Conservation (phyloP, 2,888 invertebrate genomes). For the Beris chalybata region DNA sequence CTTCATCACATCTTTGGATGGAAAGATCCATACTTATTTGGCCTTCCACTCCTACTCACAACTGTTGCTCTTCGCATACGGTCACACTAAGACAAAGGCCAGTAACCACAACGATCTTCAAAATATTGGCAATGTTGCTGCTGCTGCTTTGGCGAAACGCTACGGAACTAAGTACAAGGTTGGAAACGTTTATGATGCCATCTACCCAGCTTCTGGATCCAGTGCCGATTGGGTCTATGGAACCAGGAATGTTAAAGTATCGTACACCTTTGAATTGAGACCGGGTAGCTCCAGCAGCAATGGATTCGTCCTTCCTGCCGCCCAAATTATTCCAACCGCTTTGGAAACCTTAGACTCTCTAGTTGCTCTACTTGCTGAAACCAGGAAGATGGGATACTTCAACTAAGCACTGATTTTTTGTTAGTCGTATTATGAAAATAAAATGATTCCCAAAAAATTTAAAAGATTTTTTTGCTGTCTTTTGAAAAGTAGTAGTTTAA, state of each 20-base stretch:
- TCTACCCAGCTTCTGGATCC: conserved; percentile 66
- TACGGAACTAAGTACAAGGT: conserved; percentile 65
- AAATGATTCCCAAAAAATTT: too few species aligned
- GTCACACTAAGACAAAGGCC: conserved; percentile 62
- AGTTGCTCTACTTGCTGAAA: conserved; percentile 54
- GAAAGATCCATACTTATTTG: conserved; percentile 64
- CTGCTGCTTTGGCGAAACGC: conserved; percentile 56
- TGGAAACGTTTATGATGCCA: conserved; percentile 62
- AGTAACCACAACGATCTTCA: conserved; percentile 61
- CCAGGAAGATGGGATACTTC: conserved; percentile 43
- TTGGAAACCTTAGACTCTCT: conserved; percentile 64
- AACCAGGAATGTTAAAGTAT: conserved; percentile 64
- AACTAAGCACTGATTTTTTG: too few species aligned
- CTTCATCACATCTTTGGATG: conserved; percentile 60
- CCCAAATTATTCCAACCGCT: conserved; percentile 67
- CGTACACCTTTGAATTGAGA: conserved; percentile 67
- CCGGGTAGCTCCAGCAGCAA: conserved; percentile 52
- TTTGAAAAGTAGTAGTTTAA: too few species aligned
- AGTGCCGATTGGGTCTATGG: conserved; percentile 78
- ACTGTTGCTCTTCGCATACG: conserved; percentile 70
- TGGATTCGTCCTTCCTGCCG: conserved; percentile 70
- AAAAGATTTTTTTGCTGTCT: too few species aligned
- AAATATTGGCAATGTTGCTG: conserved; percentile 48
- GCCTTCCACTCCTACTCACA: conserved; percentile 79
- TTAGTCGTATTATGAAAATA: too few species aligned